Evolutionary conservation across 2,113 vertebrate species (phyloP), one percentile per base, ranked within the genome.

Genomic region (Clinocottus analis): DNA sequence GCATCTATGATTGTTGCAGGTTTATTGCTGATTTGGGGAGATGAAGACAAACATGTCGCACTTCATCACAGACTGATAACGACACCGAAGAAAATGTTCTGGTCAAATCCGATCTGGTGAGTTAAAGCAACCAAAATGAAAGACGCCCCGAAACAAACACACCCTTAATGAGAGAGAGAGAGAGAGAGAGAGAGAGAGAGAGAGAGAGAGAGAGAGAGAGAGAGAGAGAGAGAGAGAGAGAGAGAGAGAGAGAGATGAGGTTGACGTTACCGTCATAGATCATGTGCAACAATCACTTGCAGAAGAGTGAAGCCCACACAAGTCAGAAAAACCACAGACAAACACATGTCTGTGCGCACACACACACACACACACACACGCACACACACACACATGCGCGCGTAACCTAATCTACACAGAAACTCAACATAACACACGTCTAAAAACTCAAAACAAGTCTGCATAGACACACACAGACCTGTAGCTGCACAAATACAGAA

Each of bases 281-380:
- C 75, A 89, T 89, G 85, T 75, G 74, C 75, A 84, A 84, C 69
- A 86, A 82, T 85, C 69, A 80, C 80, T 79, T 74, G 63, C 43
- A 72, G 73, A 66, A 83, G 59, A 80, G 72, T n/a, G 61, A 82
- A 59, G 78, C 79, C 77, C 86, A 90, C 86, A 87, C 89, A 88
- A 88, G 76, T 73, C 82, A 72, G 65, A 69, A 31, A 62, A 89
- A 41, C 79, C 87, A 87, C 85, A 84, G 60, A 70, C 68, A 83
- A 75, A 85, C 87, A 88, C 85, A 75, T 86, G 76, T 74, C 75
- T 60, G 51, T 0, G 16, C 23, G 71, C 75, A 80, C 61, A 79
- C 72, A 41, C 70, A 76, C 61, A 59, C 37, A 45, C 61, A 59
- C 49, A 45, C 21, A 23, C 16, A 25, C 21, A 49, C 37, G 12